Base-by-base conservation (phyloP, 2,797 vertebrate species). In the Gambelia wislizenii region DNA sequence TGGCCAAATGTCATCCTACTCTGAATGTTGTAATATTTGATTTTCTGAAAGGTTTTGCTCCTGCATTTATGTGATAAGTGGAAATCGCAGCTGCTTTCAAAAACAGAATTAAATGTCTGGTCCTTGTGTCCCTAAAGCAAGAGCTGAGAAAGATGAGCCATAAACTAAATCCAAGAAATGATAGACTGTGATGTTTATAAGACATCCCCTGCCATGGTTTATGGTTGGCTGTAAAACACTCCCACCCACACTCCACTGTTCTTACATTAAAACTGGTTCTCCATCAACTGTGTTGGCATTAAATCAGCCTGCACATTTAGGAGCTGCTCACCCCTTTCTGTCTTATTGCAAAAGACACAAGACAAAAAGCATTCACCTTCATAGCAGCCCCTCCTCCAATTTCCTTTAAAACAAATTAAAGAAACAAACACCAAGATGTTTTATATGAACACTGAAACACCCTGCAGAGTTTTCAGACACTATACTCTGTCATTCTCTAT, bases 11-110 rank as follows among this genome's bases (percentile, higher is more conserved):
- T 89, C 79, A 89, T 69, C 49, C 67, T 83, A 74, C 70, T 82
- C 36, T 86, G 79, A 85, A 86, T 86, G 61, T 39, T 27, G 30
- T 64, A 89, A 76, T 36, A 82, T 82, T 89, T 89, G 70, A 61
- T 86, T 83, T 82, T 77, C 70, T 76, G 42, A 76, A 89, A 89
- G 70, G 70, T 76, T 82, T 39, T 76, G 70, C 84, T 89, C 78
- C 39, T 86, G 79, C 79, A 86, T 69, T 89, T 83, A 83, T 86
- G 79, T 67, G 84, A 86, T 69, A 89, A 89, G 84, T 86, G 84
- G 70, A 89, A 83, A 86, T 86, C 36, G 64, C 70, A 76, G 47
- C 84, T 82, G 61, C 78, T 83, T 89, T 86, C 9, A 7, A 52
- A 82, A 86, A 86, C 6, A 25, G 59, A 76, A 86, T 83, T 86